These are phyloP conservation scores for Rhodophaea formosa DNA, from an alignment of 2,888 invertebrate genomes.

Conservation along the genomic window DNA sequence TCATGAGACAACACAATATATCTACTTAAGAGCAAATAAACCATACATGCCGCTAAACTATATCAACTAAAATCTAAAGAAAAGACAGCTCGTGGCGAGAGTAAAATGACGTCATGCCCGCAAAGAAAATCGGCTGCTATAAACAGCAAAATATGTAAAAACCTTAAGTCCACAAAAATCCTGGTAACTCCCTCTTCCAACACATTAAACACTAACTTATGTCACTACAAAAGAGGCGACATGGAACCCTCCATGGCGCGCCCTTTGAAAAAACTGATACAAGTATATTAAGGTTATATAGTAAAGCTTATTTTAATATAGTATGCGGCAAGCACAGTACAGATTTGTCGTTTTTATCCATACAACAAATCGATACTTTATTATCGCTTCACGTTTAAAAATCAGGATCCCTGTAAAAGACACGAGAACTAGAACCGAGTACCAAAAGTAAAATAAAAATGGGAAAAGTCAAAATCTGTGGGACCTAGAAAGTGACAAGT, in stretches of 20 bases:
- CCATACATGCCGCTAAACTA: constrained; percentile 27
- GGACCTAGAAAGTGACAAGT: constrained; percentile 44
- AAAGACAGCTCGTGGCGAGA: constrained; percentile 11
- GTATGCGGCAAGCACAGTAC: constrained; percentile 42
- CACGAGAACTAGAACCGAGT: constrained; percentile 16
- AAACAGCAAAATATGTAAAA: constrained; percentile 61
- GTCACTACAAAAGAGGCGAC: constrained; percentile 41
- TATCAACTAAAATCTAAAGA: constrained; percentile 36
- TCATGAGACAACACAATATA: constrained; percentile 42
- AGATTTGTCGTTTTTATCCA: constrained; percentile 34
- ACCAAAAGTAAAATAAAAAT: constrained; percentile 27
- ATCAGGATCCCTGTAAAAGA: constrained; percentile 53
- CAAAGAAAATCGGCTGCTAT: constrained; percentile 44
- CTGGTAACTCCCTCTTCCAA: constrained; percentile 55
- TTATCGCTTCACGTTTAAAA: constrained; percentile 19
- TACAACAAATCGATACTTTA: constrained; percentile 14
- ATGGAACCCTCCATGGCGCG: constrained; percentile 27
- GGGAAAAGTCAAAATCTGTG: constrained; percentile 24
- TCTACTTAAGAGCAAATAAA: constrained; percentile 33
- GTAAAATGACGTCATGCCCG: constrained; percentile 36
- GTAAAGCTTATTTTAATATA: constrained; percentile 42
- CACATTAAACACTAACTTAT: constrained; percentile 46
- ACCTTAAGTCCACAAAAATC: constrained; percentile 57
- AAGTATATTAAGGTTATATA: constrained; percentile 19
- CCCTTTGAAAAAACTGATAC: constrained; percentile 35